phyloP scores from a whole-genome alignment of 1,140 invertebrate genomes.

The Eumaeus atala region DNA sequence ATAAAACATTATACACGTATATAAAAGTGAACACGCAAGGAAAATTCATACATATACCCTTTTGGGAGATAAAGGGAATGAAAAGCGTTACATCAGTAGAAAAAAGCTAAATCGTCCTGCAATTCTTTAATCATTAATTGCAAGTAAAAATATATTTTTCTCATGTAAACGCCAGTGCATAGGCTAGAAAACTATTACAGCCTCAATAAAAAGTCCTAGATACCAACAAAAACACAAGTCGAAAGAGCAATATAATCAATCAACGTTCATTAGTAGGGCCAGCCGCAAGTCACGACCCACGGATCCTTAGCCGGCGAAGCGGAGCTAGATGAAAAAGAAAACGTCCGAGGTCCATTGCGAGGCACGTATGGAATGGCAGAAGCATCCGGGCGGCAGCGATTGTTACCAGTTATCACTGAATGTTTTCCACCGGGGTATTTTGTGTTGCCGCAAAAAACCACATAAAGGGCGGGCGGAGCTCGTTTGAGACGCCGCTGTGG shows the following conservation, averaged over 20 bases:
- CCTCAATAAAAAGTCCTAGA: not conserved
- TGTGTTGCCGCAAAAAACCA: constrained; percentile 69
- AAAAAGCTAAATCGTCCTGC: too few relatives aligned
- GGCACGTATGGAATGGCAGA: constrained; percentile 63
- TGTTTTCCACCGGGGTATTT: constrained; percentile 69
- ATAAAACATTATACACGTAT: too few relatives aligned
- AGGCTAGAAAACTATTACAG: too few relatives aligned
- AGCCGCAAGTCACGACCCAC: constrained; percentile 25
- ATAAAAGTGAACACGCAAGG: too few relatives aligned
- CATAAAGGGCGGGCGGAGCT: constrained; percentile 68
- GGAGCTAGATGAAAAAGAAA: constrained; percentile 65
- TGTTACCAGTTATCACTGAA: constrained; percentile 73
- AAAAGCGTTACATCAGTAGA: too few relatives aligned
- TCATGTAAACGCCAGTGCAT: too few relatives aligned
- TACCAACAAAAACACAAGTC: constrained; percentile 7
- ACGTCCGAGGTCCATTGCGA: constrained; percentile 48
- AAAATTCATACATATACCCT: too few relatives aligned
- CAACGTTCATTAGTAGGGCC: constrained; percentile 31
- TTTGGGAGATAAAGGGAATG: too few relatives aligned
- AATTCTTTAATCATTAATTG: too few relatives aligned
- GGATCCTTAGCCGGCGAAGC: constrained; percentile 37
- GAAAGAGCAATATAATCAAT: constrained; percentile 29
- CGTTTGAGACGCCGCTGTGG: constrained; percentile 71
- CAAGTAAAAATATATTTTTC: too few relatives aligned
- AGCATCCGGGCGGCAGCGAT: constrained; percentile 69